These are phyloP conservation scores for Ochotona princeps DNA, from an alignment of 2,113 vertebrate species.

Conservation along the genomic window DNA sequence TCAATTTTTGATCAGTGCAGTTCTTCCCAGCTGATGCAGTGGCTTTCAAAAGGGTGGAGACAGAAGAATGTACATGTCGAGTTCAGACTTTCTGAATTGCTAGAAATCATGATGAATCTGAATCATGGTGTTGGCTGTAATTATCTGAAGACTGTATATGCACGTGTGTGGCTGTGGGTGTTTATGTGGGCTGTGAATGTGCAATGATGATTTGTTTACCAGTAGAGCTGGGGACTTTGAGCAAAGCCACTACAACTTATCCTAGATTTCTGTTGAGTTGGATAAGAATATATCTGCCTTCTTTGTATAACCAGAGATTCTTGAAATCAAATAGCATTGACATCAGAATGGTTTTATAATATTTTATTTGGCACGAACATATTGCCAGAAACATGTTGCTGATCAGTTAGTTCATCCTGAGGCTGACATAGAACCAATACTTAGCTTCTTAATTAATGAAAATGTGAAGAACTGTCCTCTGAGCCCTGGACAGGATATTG, in stretches of 20 bases:
- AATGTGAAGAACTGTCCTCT: neutral
- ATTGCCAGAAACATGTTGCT: neutral
- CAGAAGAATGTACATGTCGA: neutral
- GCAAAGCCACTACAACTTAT: neutral
- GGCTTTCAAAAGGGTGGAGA: neutral
- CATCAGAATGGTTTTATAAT: neutral
- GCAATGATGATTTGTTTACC: constrained; percentile 25
- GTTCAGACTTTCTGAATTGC: neutral
- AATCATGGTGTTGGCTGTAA: constrained; percentile 15
- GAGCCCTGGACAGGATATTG: neutral
- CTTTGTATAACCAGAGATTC: neutral
- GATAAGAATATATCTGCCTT: neutral
- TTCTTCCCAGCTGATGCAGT: neutral
- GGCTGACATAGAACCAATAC: neutral
- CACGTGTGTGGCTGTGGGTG: neutral
- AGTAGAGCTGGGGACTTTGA: neutral
- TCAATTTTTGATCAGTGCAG: neutral
- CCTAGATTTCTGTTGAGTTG: constrained; percentile 50
- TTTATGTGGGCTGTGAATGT: neutral
- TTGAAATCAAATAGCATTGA: neutral
- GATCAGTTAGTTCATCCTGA: neutral
- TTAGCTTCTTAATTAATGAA: neutral
- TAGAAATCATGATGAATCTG: constrained; percentile 31
- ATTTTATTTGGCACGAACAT: neutral
- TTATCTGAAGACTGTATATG: constrained; percentile 12